Conservation (phyloP, 2,888 invertebrate species). For the Ormyrus thymus region DNA sequence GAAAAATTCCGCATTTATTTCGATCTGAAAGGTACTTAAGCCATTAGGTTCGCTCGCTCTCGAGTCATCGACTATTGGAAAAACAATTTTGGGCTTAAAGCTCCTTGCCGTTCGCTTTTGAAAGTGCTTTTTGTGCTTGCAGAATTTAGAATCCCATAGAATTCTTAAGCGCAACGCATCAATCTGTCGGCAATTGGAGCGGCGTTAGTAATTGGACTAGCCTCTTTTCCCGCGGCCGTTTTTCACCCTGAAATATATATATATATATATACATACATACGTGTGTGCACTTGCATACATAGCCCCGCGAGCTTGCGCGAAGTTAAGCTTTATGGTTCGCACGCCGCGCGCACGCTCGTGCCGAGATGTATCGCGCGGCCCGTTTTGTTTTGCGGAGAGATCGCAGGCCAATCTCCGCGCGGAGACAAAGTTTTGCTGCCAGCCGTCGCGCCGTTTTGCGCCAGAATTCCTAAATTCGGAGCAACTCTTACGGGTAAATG, state of each 20-base stretch:
- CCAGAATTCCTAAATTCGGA: slow-evolving; percentile 16
- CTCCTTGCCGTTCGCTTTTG: too few species aligned
- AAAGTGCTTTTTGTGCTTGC: too few species aligned
- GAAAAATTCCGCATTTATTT: too few species aligned
- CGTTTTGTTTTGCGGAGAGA: slow-evolving; percentile 25
- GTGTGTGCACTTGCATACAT: neutral
- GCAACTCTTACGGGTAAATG: neutral
- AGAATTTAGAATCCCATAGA: too few species aligned
- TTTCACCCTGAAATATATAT: neutral
- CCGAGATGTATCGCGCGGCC: slow-evolving; percentile 13
- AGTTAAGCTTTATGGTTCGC: slow-evolving; percentile 27
- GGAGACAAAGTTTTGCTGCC: slow-evolving; percentile 13
- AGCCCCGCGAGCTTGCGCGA: neutral
- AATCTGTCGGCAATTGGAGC: slow-evolving; percentile 7
- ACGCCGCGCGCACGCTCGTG: neutral
- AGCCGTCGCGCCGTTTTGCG: neutral
- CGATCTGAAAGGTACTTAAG: too few species aligned
- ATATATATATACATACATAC: neutral
- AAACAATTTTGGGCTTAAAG: too few species aligned
- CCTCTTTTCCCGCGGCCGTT: neutral
- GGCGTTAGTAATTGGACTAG: neutral
- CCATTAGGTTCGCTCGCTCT: too few species aligned
- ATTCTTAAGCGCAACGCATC: neutral
- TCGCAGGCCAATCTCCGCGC: slow-evolving; percentile 9
- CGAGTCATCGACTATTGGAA: too few species aligned